Evolutionary conservation across 2,113 vertebrate species (phyloP).

Genomic region (Cisticola juncidis): DNA sequence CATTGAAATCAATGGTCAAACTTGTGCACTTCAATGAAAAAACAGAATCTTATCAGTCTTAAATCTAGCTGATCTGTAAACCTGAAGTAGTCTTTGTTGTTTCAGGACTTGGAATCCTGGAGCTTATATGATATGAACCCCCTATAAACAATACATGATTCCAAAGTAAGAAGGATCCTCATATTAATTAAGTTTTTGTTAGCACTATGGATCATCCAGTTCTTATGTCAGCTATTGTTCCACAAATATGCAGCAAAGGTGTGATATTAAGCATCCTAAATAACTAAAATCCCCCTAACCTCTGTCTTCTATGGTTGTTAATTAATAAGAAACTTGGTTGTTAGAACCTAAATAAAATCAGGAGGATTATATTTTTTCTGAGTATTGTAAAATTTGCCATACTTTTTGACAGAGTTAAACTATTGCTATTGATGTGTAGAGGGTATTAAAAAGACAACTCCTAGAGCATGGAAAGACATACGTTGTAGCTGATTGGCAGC

Average conservation of each 20-base stretch:
- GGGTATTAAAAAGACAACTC: neutral
- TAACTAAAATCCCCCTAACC: neutral
- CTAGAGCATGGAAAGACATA: neutral
- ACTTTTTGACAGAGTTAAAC: neutral
- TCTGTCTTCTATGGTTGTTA: neutral
- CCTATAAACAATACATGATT: neutral
- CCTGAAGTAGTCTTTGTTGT: neutral
- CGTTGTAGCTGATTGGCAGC: neutral
- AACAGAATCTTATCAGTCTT: neutral
- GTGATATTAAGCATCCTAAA: neutral
- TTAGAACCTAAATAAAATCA: neutral
- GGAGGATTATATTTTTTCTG: neutral
- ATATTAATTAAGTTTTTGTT: neutral
- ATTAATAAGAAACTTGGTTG: neutral
- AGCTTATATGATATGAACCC: neutral
- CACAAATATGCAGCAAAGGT: neutral
- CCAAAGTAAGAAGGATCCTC: neutral
- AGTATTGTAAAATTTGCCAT: neutral
- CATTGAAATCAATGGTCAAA: neutral
- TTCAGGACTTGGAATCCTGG: neutral
- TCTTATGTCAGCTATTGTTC: neutral
- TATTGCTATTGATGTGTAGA: neutral
- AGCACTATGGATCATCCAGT: accelerated
- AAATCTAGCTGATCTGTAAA: neutral
- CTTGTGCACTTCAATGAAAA: neutral